Percentiles rank a stretch among this genome's conserved stretches.
Evolutionary conservation across 2,888 invertebrate species (phyloP).

Genomic region (Nasonovia ribisnigri): DNA sequence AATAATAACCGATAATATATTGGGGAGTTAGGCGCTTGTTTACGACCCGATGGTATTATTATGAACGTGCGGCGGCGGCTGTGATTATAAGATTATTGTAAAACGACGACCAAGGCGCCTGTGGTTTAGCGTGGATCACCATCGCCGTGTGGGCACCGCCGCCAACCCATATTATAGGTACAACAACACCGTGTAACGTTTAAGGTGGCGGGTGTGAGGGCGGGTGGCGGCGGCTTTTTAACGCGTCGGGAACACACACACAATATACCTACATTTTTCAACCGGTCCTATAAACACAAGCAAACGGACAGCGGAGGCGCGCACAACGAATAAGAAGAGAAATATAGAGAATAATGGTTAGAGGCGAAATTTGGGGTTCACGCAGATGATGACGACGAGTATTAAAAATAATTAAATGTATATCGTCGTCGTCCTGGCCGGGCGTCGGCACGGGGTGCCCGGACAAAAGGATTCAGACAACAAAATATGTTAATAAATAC

Average conservation of each 20-base stretch:
- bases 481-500: constrained; percentile 64
- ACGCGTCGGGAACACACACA: constrained; percentile 47
- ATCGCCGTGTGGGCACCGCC: background rate
- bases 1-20: constrained; percentile 3
- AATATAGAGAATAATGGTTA: constrained; percentile 36
- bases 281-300: constrained; percentile 63
- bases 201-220: background rate
- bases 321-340: constrained; percentile 4
- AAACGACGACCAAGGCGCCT: constrained; percentile 57
- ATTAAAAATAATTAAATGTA: constrained; percentile 64
- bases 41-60: constrained; percentile 25
- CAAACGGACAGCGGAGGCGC: constrained; percentile 26
- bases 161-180: background rate
- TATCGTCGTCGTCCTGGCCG: constrained; percentile 22
- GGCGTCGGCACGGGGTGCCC: constrained; percentile 43
- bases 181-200: background rate
- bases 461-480: constrained; percentile 59
- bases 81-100: constrained; percentile 54
- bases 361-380: constrained; percentile 63
- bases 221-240: constrained; percentile 50
- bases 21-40: constrained; percentile 16
- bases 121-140: constrained; percentile 44
- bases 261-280: constrained; percentile 48
- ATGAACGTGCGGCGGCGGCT: constrained; percentile 30
- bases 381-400: constrained; percentile 33